phyloP scores from a whole-genome alignment of 2,113 vertebrate genomes.

The Pseudopipra pipra region DNA sequence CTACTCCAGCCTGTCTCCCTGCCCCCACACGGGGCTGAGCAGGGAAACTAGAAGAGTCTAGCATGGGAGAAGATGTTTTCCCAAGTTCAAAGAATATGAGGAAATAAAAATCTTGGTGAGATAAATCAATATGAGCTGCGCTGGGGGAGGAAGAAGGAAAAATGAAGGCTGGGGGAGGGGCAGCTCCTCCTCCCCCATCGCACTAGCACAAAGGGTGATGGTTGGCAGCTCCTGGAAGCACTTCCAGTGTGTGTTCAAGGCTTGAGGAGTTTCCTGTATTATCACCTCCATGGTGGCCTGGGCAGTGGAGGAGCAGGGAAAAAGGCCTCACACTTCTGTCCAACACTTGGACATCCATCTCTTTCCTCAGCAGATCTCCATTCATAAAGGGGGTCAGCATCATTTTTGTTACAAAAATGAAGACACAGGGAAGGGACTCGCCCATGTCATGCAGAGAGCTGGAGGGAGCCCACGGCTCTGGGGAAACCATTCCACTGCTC shows the following conservation, averaged over 20 bases:
- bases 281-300: neutral
- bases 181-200: neutral
- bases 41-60: neutral
- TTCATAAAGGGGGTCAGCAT: neutral
- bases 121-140: neutral
- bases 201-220: neutral
- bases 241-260: neutral
- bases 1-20: neutral
- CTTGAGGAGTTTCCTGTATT: neutral
- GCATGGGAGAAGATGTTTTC: neutral
- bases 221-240: neutral
- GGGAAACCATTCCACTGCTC: neutral
- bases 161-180: neutral
- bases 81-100: neutral
- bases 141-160: neutral
- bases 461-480: neutral
- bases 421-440: neutral
- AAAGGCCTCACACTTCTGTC: neutral
- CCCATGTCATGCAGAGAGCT: accelerated
- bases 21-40: neutral
- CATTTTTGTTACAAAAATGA: neutral
- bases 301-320: neutral
- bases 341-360: neutral
- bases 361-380: neutral
- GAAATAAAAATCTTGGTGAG: neutral